Conservation (phyloP, 2,797 vertebrate species). For the Neosilurus mollespiculum region DNA sequence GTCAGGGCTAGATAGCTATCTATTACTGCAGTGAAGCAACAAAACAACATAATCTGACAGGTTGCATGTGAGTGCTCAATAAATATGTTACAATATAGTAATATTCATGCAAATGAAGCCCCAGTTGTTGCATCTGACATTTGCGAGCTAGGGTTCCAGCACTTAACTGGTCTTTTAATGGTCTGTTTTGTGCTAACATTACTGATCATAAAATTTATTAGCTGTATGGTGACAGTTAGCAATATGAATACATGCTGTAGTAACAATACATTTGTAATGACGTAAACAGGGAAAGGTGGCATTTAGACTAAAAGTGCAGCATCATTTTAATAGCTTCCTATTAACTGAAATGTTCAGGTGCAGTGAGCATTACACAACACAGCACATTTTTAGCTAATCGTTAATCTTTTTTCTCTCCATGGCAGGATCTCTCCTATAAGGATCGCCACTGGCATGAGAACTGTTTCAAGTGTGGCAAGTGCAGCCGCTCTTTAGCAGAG, state of each 20-base stretch:
- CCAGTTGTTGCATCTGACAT: background rate
- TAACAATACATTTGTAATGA: background rate
- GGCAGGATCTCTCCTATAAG: slow-evolving; percentile 92
- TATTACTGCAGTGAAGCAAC: too few species aligned
- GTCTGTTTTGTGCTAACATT: background rate
- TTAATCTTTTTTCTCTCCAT: slow-evolving; percentile 46
- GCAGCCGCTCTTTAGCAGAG: slow-evolving; percentile 85
- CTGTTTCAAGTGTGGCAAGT: slow-evolving; percentile 92
- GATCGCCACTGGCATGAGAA: slow-evolving; percentile 91
- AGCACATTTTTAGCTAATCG: background rate
- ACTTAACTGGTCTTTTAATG: background rate
- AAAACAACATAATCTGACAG: too few species aligned
- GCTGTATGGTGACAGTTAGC: background rate
- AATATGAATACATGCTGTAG: background rate
- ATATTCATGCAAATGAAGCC: too few species aligned
- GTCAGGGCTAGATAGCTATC: too few species aligned
- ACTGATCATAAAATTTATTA: too few species aligned
- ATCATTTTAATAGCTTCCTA: background rate
- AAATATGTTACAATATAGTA: too few species aligned
- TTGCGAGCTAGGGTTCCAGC: background rate
- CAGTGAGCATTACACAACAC: background rate
- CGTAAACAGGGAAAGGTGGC: background rate
- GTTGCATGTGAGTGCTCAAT: too few species aligned
- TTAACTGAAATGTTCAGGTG: background rate
- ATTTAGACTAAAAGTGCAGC: background rate